A percentile compares a stretch with the other conserved stretches of the same genome.
Conservation (phyloP, 2,888 invertebrate species). For the Epistrophe grossulariae region DNA sequence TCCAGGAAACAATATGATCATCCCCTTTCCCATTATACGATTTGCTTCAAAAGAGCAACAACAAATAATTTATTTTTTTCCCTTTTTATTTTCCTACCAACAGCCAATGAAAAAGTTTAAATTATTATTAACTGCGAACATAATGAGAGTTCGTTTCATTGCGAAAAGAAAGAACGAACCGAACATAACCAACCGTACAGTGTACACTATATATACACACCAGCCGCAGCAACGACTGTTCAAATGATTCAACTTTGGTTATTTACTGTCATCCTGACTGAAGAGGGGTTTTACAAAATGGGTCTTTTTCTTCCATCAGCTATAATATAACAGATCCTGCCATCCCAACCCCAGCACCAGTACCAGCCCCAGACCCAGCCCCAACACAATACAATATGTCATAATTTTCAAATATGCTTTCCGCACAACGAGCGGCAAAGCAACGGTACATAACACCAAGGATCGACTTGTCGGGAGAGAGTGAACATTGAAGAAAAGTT, state of each 20-base stretch:
- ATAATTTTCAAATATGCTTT: constrained; percentile 74
- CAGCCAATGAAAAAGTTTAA: constrained; percentile 73
- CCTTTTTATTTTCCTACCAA: not conserved
- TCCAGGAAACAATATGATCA: constrained; percentile 65
- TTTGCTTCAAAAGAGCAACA: not conserved
- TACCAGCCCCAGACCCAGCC: not conserved
- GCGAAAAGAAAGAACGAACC: constrained; percentile 14
- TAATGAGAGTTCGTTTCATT: constrained; percentile 63
- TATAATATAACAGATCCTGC: constrained; percentile 14
- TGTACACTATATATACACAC: not conserved
- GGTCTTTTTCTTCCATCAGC: constrained; percentile 34
- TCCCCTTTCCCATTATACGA: not conserved
- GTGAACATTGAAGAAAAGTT: constrained; percentile 73
- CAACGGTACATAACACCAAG: constrained; percentile 27
- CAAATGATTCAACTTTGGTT: constrained; percentile 74
- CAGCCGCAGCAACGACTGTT: constrained; percentile 50
- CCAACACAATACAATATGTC: constrained; percentile 65
- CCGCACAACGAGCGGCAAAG: constrained; percentile 41
- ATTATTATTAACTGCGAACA: constrained; percentile 76
- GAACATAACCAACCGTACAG: not conserved
- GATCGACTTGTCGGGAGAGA: constrained; percentile 29
- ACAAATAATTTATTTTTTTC: constrained; percentile 23
- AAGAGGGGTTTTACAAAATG: constrained; percentile 34
- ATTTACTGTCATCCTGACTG: constrained; percentile 69
- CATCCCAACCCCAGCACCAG: not conserved